Evolutionary conservation across 2,888 invertebrate genomes (phyloP).

Genomic region (Macropis europaea): DNA sequence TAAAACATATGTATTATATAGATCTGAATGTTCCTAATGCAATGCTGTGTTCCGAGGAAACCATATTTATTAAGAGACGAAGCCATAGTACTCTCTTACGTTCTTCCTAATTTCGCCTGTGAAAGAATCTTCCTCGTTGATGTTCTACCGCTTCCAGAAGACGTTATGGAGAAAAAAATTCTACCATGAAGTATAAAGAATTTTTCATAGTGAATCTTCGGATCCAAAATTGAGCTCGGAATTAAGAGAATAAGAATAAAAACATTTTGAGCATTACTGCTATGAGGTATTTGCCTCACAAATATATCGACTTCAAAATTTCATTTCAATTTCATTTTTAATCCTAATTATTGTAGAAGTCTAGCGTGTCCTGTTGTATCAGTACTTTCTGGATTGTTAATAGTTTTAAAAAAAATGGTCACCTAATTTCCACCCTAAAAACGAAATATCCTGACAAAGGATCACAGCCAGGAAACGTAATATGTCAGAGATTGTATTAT

Average conservation of each 20-base stretch:
- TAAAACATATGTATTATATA: conserved; percentile 10
- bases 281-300: neutral
- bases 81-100: conserved; percentile 57
- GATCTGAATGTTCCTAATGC: conserved; percentile 34
- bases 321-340: conserved; percentile 11
- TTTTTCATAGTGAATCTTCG: neutral
- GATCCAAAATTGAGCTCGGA: neutral
- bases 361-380: neutral
- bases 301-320: conserved; percentile 17
- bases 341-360: neutral
- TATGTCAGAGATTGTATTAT: neutral
- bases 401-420: conserved; percentile 2
- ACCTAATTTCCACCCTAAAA: neutral
- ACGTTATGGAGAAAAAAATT: neutral
- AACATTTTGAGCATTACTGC: neutral
- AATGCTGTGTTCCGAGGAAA: conserved; percentile 58
- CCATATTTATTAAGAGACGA: conserved; percentile 74
- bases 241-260: neutral
- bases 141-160: neutral
- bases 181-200: neutral
- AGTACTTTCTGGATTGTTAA: conserved; percentile 17
- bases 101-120: conserved; percentile 22
- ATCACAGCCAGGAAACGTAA: neutral
- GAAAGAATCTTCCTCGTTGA: neutral
- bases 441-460: neutral